Base-by-base conservation (phyloP, 2,888 invertebrate genomes). In the Pardosa pseudoannulata region DNA sequence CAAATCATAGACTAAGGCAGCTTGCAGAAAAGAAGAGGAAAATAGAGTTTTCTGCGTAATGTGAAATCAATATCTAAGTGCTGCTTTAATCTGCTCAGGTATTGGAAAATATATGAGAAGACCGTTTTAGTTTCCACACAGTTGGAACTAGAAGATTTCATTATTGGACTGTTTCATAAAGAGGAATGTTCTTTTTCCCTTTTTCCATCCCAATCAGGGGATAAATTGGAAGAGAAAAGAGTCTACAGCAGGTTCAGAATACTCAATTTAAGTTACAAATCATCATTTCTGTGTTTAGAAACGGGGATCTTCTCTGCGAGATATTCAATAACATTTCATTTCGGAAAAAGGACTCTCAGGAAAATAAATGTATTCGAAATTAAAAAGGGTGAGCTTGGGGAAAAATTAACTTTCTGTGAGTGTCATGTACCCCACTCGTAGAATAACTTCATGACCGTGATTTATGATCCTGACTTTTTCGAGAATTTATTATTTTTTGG, bases 21-120 rank as follows among this genome's bases (percentile, higher is more conserved):
- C 11, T 16, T 23, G 23, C 1, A 23, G 23, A 7, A 56, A 56
- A 23, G 56, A 23, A 56, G 5, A 7, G 56, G 23, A 23, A 56
- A 56, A 56, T 56, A 5, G 56, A 23, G 23, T 56, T 56, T 56
- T 23, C 56, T 23, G 23, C 2, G 19, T 56, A 56, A 56, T 56
- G 56, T 56, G 23, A 56, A 56, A 56, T 56, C 56, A 23, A 56
- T 56, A 56, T 23, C 23, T 23, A 56, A 56, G 56, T 23, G 23
- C 19, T 6, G 56, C 56, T 56, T 56, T 56, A 56, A 56, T 56
- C 56, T 56, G 2, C 23, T 56, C 23, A 56, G 2, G 56, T 56
- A 56, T 56, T 56, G 56, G 56, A 56, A 56, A 56, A 56, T 56
- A 56, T 56, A 19, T 56, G 16, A 23, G 23, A 23, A 56, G 2